Evolutionary conservation across 2,888 invertebrate species (phyloP).

Genomic region (Rotaria sp.): DNA sequence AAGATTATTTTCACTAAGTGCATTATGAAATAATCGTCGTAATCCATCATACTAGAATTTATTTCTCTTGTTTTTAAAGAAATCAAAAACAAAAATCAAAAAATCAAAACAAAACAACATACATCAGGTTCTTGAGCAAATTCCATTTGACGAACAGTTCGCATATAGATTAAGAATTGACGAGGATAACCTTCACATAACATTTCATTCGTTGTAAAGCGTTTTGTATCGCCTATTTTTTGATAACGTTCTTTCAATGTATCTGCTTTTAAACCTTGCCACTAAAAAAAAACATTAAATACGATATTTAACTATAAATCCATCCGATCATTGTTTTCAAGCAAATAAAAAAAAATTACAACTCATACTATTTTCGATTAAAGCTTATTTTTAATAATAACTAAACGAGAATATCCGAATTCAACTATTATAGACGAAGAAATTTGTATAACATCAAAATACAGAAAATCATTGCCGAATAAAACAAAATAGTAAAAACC

Average conservation of each 20-base stretch:
- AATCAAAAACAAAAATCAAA: not conserved
- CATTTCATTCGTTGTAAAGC: slow-evolving; percentile 87
- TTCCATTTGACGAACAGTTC: slow-evolving; percentile 84
- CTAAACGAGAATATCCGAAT: too few species aligned
- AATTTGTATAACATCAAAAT: too few species aligned
- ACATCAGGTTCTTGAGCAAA: slow-evolving; percentile 91
- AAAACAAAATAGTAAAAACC: not conserved
- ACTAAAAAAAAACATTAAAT: slow-evolving; percentile 57
- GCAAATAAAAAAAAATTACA: too few species aligned
- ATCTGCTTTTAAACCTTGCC: slow-evolving; percentile 96
- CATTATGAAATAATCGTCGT: not conserved
- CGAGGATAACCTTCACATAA: slow-evolving; percentile 62
- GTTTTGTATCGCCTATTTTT: slow-evolving; percentile 95
- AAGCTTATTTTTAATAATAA: too few species aligned
- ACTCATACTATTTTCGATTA: too few species aligned
- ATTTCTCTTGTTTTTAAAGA: not conserved
- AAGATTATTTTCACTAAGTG: not conserved
- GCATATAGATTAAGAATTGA: slow-evolving; percentile 88
- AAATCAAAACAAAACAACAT: not conserved
- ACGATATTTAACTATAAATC: too few species aligned
- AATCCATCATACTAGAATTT: not conserved
- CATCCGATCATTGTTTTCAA: too few species aligned
- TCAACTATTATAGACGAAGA: too few species aligned
- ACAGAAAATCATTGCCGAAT: not conserved
- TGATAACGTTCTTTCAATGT: slow-evolving; percentile 93